Base-by-base conservation (phyloP, 2,113 vertebrate genomes). In the Chamaea fasciata region DNA sequence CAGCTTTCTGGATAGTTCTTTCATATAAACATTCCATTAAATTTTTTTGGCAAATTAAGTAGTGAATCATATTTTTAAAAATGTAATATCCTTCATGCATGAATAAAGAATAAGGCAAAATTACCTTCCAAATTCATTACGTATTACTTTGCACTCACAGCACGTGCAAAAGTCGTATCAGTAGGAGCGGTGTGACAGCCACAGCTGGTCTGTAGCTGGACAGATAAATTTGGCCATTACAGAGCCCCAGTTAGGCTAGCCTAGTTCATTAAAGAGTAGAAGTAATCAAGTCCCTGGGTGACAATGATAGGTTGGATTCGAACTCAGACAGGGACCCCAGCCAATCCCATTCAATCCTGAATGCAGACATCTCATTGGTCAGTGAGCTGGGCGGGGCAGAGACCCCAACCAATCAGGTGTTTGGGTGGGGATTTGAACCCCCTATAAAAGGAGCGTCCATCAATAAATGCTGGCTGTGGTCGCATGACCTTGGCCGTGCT, bases 401-500 rank as follows among this genome's bases (percentile, higher is more conserved):
- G 16, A 27, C 59, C 24, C 35, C 1, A 11, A 39, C 35, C 35
- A 60, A 60, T 60, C 24, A 60, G 57, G 24, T 60, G 57, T 60
- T 60, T 23, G 37, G 57, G 57, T 2, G 23, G 57, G 57, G 37
- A 26, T 26, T 57, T 37, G 57, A 37, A 5, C 23, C n/a, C 57
- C 57, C 23, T 26, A 37, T 60, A 37, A 37, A 60, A 37, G 57
- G 57, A 35, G 15, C 3, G 7, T 26, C 57, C 57, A 17, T 37
- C 57, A 17, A 17, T 26, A 27, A 37, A 11, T 23, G 1, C n/a
- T 6, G 35, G 15, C n/a, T 26, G 23, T 11, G n/a, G 15, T 17
- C 4, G 10, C 23, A 26, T 1, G 15, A 59, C 17, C 23, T 26
- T 15, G 2, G 23, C 3, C 3, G 10, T 26, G 57, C 15, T 37